These are phyloP conservation scores for Loripinus fragilis DNA, from an alignment of 2,888 invertebrate species.

Conservation along the genomic window DNA sequence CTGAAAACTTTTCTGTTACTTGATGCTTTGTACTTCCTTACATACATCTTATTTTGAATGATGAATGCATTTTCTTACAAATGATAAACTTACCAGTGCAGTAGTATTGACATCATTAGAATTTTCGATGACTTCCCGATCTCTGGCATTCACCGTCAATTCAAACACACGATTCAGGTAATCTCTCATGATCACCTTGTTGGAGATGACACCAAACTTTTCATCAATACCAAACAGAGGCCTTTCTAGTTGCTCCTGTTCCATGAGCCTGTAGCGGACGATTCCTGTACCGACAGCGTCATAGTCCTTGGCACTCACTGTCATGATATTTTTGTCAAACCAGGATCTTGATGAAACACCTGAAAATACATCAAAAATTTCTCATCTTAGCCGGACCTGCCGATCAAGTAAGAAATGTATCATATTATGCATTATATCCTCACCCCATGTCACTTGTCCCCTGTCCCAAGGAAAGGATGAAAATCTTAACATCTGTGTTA, in stretches of 20 bases:
- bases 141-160: slow-evolving; percentile 63
- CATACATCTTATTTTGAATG: too few species aligned
- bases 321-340: slow-evolving; percentile 75
- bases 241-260: neutral
- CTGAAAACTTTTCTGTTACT: too few species aligned
- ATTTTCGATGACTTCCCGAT: slow-evolving; percentile 35
- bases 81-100: slow-evolving; percentile 54
- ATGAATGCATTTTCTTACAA: too few species aligned
- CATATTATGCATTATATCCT: too few species aligned
- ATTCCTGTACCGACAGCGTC: slow-evolving; percentile 60
- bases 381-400: too few species aligned
- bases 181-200: slow-evolving; percentile 65
- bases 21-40: too few species aligned
- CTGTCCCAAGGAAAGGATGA: too few species aligned
- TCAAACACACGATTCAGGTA: slow-evolving; percentile 58
- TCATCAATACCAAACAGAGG: slow-evolving; percentile 65
- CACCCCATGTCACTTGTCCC: too few species aligned
- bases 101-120: slow-evolving; percentile 46
- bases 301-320: slow-evolving; percentile 67
- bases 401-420: too few species aligned
- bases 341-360: slow-evolving; percentile 79
- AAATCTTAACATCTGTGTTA: too few species aligned
- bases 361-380: slow-evolving; percentile 40
- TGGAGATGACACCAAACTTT: slow-evolving; percentile 69
- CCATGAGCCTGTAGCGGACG: slow-evolving; percentile 51